Evolutionary conservation across 2,797 vertebrate species (phyloP), one percentile per base, ranked within the genome.

Genomic region (Enteromius viviparus): DNA sequence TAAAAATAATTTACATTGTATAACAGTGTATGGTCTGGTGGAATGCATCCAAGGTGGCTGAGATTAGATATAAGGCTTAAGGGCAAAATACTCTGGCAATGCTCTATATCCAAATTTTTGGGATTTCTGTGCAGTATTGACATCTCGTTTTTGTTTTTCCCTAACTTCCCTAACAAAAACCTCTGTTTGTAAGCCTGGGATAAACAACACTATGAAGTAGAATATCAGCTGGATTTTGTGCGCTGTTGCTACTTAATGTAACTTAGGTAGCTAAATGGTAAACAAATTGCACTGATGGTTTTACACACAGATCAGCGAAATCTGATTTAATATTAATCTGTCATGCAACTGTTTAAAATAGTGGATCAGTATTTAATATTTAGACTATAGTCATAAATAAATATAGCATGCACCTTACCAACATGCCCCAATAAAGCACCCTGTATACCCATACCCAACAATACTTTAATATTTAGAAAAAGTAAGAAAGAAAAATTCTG

Each of bases 101-200:
- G n/a, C 58, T 64, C 76, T 75, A 60, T 68, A 71, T 81, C 45
- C 69, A 76, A 47, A 81, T 82, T 84, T 66, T 71, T 72, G 17
- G 34, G 32, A 62, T 81, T 69, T 68, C 23, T 62, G 21, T 6
- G 40, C 3, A 4, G n/a, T 49, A 75, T 40, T 40, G 60, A 83
- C 15, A 8, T 47, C 9, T 79, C 45, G 1, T 69, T 29, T 55
- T 10, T 8, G 17, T 37, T n/a, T 71, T 23, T n/a, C 6, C 14
- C 0, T 72, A 42, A 51, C 5, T 58, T 64, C 17, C 45, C 45
- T 47, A 66, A 53, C 5, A 49, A 70, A 32, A 19, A 40, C 29
- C 3, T 64, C 6, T 42, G 40, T 81, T 15, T 29, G 32, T 55
- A 12, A 76, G 29, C 32, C 7, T 37, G 26, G 8, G 32, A 8